Evolutionary conservation across 2,113 vertebrate species (phyloP).

Genomic region (Gasterosteus aculeatus): DNA sequence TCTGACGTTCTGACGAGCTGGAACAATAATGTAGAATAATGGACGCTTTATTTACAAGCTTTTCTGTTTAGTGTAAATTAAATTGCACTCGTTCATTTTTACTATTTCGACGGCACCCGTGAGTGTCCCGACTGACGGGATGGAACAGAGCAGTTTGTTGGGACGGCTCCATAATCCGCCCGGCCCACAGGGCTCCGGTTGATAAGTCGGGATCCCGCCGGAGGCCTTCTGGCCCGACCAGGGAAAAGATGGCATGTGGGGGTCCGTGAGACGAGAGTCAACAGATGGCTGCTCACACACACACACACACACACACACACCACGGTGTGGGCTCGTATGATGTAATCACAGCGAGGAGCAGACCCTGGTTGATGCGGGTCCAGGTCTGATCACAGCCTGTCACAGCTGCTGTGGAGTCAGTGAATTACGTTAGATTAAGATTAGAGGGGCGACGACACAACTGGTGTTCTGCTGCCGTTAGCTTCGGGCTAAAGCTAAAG

Average conservation of each 20-base stretch:
- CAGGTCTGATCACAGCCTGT: neutral
- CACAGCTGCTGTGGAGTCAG: neutral
- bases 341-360: neutral
- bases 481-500: no score
- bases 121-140: neutral
- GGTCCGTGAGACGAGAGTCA: constrained; percentile 2
- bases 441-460: neutral
- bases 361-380: neutral
- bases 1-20: no score
- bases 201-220: constrained; percentile 40
- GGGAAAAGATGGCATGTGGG: constrained; percentile 51
- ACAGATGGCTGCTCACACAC: no score
- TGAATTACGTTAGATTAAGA: neutral
- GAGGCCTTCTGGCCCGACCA: constrained; percentile 22
- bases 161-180: neutral
- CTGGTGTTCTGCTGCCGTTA: no score
- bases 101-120: neutral
- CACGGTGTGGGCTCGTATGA: neutral
- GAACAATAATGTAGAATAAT: no score
- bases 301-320: neutral
- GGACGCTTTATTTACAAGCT: no score
- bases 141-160: neutral
- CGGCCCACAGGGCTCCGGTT: constrained; percentile 5
- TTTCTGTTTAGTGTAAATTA: neutral
- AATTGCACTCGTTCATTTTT: neutral